Evolutionary conservation across 2,888 invertebrate genomes (phyloP), one percentile per base, ranked within the genome.

Genomic region (Drosophila paranaensis): DNA sequence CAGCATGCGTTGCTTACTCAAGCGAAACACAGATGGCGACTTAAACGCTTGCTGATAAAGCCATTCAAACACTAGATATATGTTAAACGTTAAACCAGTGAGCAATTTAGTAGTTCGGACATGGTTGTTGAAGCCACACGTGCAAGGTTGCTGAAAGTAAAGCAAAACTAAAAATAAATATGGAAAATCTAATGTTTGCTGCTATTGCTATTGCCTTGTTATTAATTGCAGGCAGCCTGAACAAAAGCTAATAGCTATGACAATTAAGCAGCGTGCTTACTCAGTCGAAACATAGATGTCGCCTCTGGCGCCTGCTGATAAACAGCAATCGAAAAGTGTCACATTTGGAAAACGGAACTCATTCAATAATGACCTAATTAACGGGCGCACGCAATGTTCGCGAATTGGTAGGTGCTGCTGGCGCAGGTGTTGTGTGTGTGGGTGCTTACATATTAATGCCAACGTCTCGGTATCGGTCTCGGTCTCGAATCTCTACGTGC

Each of bases 391-490:
- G 57, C 9, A 33, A 58, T 61, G 50, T 56, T 50, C 20, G 79
- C 79, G 76, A 77, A 77, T 79, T 64, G 13, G 54, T 30, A 54
- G 30, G 39, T 39, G 54, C 50, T 39, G 54, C 45, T 54, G 54
- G 39, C 27, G 54, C 25, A 16, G 37, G 20, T 39, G 60, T 16
- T 37, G 8, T 14, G 8, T 16, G 84, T 84, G 84, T 84, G 84
- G 84, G 84, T 85, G 89, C 71, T 87, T 71, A 61, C 39, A 64
- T 84, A 79, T 77, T 60, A 71, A 74, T 77, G 73, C 51, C 60
- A 39, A 20, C 27, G 43, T 45, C 43, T 75, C 58, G 35, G 20
- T 20, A 20, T n/a, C 20, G 20, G 43, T 45, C 43, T 75, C 58
- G 35, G 43, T 45, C 43, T 75, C 58, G 20, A 75, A 82, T 77